phyloP scores from a whole-genome alignment of 2,797 vertebrate genomes.

The Tiaroga cobitis region DNA sequence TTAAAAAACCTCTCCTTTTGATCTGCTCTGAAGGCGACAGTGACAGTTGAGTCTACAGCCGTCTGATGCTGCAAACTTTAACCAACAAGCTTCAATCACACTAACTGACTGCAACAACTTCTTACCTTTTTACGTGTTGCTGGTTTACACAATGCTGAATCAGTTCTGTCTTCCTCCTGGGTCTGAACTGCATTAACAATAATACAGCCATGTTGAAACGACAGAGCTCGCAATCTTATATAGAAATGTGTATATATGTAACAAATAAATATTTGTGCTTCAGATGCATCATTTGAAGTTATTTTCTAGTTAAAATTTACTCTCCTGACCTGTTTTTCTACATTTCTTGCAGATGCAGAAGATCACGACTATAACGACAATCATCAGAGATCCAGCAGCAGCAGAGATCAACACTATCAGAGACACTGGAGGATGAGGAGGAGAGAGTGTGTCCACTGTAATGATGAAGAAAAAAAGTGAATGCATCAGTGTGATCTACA shows the following conservation, averaged over 20 bases:
- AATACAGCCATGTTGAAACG: not conserved
- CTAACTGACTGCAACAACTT: not conserved
- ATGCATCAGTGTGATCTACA: no score
- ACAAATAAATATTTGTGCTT: not conserved
- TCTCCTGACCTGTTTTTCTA: not conserved
- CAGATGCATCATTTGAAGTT: not conserved
- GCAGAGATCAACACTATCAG: not conserved
- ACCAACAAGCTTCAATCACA: not conserved
- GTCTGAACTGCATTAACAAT: not conserved
- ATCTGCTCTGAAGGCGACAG: not conserved
- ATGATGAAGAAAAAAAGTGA: no score
- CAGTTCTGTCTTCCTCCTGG: not conserved
- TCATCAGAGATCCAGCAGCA: not conserved
- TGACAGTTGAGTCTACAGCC: not conserved
- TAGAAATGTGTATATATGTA: not conserved
- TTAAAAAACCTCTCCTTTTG: not conserved
- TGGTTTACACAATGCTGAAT: not conserved
- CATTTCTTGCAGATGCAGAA: not conserved
- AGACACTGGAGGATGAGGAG: no score
- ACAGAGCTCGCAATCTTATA: not conserved
- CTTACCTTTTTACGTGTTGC: not conserved
- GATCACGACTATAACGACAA: not conserved
- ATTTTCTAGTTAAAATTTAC: not conserved
- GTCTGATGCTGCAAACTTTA: not conserved
- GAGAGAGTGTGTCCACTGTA: no score